Evolutionary conservation across 2,113 vertebrate species (phyloP).

Genomic region (Macrotus californicus): DNA sequence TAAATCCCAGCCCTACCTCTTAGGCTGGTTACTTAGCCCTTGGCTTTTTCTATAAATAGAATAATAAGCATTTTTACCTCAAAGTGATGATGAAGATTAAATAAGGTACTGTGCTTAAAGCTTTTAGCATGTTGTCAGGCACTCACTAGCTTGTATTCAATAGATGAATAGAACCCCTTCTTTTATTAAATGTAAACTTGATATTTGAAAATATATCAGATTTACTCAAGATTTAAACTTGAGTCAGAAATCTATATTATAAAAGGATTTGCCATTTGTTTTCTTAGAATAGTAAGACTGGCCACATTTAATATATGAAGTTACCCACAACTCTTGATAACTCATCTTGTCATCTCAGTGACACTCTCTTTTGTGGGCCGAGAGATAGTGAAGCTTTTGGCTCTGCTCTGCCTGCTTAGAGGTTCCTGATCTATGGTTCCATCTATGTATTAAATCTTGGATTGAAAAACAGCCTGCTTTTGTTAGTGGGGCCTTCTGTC

Average conservation of each 20-base stretch:
- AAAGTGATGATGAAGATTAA: background rate
- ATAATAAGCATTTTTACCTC: constrained; percentile 16
- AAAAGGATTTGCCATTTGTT: constrained; percentile 16
- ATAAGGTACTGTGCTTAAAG: background rate
- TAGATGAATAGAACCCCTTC: constrained; percentile 14
- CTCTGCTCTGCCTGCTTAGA: background rate
- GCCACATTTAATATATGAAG: background rate
- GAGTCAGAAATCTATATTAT: constrained; percentile 2
- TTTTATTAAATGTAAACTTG: constrained; percentile 33
- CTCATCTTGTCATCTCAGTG: background rate
- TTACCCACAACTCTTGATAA: background rate
- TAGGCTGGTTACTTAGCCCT: background rate
- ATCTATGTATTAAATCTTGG: background rate
- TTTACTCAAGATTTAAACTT: constrained; percentile 6
- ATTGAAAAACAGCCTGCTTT: background rate
- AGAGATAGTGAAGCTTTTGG: background rate
- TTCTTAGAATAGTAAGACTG: constrained; percentile 19
- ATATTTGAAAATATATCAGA: constrained; percentile 29
- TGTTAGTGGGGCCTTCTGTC: constrained; percentile 28
- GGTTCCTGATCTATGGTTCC: background rate
- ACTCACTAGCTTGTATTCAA: background rate
- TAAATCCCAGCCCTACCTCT: constrained; percentile 1
- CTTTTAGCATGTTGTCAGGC: background rate
- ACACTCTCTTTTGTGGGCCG: background rate
- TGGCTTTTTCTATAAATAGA: constrained; percentile 2